These are phyloP conservation scores for Lysiphlebus fabarum DNA, from an alignment of 1,140 invertebrate species.

Conservation along the genomic window DNA sequence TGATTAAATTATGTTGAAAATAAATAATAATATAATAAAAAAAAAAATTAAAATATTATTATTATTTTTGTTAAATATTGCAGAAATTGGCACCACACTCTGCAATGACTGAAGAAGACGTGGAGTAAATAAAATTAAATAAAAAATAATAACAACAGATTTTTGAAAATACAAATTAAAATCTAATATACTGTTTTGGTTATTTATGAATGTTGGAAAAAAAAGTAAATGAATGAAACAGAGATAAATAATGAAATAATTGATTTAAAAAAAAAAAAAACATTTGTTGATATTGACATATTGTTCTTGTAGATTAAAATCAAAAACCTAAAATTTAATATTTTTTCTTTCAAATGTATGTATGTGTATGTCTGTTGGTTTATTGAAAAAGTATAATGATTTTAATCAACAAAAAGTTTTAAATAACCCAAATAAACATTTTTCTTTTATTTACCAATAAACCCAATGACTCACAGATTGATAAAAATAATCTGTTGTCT, in stretches of 20 bases:
- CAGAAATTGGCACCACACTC: slow-evolving; percentile 44
- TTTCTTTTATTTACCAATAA: too few relatives aligned
- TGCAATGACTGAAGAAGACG: slow-evolving; percentile 50
- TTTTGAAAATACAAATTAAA: slow-evolving; percentile 39
- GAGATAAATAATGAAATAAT: slow-evolving; percentile 20
- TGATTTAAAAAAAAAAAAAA: slow-evolving; percentile 14
- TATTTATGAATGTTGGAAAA: slow-evolving; percentile 5
- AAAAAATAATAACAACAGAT: slow-evolving; percentile 28
- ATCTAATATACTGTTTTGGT: slow-evolving; percentile 27
- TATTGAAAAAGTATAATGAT: too few relatives aligned
- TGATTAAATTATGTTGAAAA: not conserved
- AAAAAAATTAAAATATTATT: not conserved
- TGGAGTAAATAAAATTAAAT: slow-evolving; percentile 42
- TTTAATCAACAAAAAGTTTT: too few relatives aligned
- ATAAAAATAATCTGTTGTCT: too few relatives aligned
- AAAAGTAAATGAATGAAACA: slow-evolving; percentile 15
- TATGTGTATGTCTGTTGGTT: too few relatives aligned
- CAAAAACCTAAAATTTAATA: too few relatives aligned
- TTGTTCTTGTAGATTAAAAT: too few relatives aligned
- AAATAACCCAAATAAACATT: too few relatives aligned
- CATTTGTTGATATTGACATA: slow-evolving; percentile 8
- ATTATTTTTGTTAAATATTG: slow-evolving; percentile 26
- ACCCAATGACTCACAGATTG: too few relatives aligned
- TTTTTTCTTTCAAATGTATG: too few relatives aligned
- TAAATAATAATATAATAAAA: too few relatives aligned